Conservation (phyloP, 2,888 invertebrate species). For the Diploptera punctata region DNA sequence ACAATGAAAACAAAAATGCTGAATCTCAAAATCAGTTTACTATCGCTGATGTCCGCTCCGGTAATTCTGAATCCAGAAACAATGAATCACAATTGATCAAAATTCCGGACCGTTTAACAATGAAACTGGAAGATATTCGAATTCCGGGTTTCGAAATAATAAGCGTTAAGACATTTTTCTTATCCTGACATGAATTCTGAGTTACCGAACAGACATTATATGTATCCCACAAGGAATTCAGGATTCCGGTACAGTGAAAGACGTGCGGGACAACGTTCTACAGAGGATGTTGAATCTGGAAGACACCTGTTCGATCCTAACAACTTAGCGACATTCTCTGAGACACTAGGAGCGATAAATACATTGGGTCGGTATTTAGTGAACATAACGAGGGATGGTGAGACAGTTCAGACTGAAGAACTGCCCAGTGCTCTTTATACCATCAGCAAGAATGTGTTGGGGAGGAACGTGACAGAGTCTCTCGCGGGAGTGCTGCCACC, state of each 20-base stretch:
- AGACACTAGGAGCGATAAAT: constrained; percentile 79
- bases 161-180: no score
- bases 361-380: constrained; percentile 86
- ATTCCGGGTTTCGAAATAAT: no score
- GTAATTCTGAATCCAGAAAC: no score
- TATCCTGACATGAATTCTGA: no score
- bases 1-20: no score
- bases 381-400: constrained; percentile 71
- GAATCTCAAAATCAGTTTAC: no score
- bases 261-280: neutral
- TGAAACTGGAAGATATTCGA: no score
- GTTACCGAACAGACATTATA: neutral
- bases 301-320: neutral
- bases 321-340: constrained; percentile 50
- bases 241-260: neutral
- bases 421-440: constrained; percentile 79
- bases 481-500: constrained; percentile 55
- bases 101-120: no score
- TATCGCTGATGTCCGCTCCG: no score
- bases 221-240: neutral
- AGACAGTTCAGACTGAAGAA: constrained; percentile 55
- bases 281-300: neutral
- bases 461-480: constrained; percentile 81
- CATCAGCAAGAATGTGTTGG: constrained; percentile 79
- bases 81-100: no score